Conservation (phyloP, 2,888 invertebrate species). For the Oeneis ivallda region DNA sequence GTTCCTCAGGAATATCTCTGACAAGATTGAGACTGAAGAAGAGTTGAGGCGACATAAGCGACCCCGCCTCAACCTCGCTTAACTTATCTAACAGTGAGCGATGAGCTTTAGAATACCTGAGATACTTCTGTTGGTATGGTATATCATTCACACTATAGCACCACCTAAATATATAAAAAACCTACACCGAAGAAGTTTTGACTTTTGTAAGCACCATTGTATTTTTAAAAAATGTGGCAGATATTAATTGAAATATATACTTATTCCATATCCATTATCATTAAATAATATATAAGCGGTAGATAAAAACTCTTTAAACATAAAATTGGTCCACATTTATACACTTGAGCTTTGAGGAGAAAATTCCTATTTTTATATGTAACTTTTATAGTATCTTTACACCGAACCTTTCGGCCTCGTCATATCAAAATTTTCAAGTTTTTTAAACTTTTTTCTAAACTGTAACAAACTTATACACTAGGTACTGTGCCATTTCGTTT, state of each 20-base stretch:
- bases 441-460: slow-evolving; percentile 49
- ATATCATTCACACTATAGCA: not conserved
- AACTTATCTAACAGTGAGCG: too few relatives aligned
- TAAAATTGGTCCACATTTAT: slow-evolving; percentile 66
- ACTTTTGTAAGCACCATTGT: too few relatives aligned
- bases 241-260: too few relatives aligned
- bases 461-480: slow-evolving; percentile 39
- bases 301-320: slow-evolving; percentile 23
- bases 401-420: slow-evolving; percentile 57
- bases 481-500: slow-evolving; percentile 33
- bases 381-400: slow-evolving; percentile 65
- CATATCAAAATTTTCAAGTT: slow-evolving; percentile 70
- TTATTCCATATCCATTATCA: not conserved
- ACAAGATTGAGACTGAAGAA: too few relatives aligned
- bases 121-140: not conserved
- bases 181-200: not conserved
- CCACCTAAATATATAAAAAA: not conserved
- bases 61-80: too few relatives aligned
- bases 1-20: too few relatives aligned
- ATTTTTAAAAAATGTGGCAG: too few relatives aligned
- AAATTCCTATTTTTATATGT: slow-evolving; percentile 77
- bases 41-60: not conserved
- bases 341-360: slow-evolving; percentile 73
- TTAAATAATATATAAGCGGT: not conserved
- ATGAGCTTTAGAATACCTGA: not conserved